Base-by-base conservation (phyloP, 2,888 invertebrate species). In the Dicranocentrus wangi region DNA sequence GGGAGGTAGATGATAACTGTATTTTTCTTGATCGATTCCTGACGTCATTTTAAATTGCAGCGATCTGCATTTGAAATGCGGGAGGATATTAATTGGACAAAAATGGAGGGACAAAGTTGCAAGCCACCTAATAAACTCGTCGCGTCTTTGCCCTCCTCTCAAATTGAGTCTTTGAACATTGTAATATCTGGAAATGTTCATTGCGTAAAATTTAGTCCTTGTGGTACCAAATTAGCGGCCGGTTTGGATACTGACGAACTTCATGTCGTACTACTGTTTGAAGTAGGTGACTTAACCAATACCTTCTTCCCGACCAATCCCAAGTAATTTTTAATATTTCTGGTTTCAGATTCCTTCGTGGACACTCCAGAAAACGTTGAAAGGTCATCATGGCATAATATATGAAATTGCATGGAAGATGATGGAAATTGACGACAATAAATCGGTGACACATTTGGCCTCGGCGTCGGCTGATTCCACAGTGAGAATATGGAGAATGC, bases 381-480 rank as follows among this genome's bases (percentile, higher is more conserved):
- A 88, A 25, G 91, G 91, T 15, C 93, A 93, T 87, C 91, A 91
- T 87, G 92, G 91, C 27, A 89, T 93, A 69, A 90, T 93, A 60
- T 93, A 94, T 87, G 90, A 91, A 81, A 87, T 93, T 21, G 89
- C 89, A 83, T 94, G 93, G 93, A 91, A 85, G 69, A 63, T 81
- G 2, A 60, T 82, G 15, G 83, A 82, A 21, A 39, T 77, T 17
- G 80, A 70, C n/a, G 73, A 79, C 60, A 90, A 92, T 87, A 90
- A 91, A 84, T 87, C 87, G 10, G 87, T 89, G 58, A 87, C 81
- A 28, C 87, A 87, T 21, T 80, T 93, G 27, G 87, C 93, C 51
- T 91, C 93, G 13, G 92, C 92, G n/a, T 93, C 93, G 8, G 91
- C 92, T 8, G 94, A 94, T 88, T 91, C 92, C 80, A 92, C 93